Base-by-base conservation (phyloP, 2,888 invertebrate species). In the Bhutanitis thaidina region DNA sequence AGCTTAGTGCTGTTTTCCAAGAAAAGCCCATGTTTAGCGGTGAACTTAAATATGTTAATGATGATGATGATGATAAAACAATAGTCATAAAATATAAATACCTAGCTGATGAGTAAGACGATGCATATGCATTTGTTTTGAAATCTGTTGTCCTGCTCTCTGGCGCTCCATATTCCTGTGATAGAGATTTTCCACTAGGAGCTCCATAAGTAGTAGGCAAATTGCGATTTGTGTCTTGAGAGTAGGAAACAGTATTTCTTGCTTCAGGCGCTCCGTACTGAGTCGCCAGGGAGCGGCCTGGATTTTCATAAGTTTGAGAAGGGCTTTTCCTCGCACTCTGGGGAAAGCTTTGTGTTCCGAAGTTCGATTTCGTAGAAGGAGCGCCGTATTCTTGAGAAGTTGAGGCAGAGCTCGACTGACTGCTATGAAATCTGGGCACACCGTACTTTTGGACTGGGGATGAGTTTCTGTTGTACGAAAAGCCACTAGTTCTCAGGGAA, bases 141-240 rank as follows among this genome's bases (percentile, higher is more conserved):
- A 20, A 20, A 20, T 20, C 20, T 3, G 80, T 79, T 56, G 27
- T n/a, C 53, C 57, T 14, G 37, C 58, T 56, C 20, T 81, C 71
- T 27, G 91, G 90, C n/a, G 79, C 83, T 30, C 90, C 90, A 55
- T 91, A 91, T 49, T 83, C 84, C 48, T 83, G 78, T 44, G 90
- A 83, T 3, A 60, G 36, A 20, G 59, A 55, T 14, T 58, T 56
- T 41, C 49, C 59, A 52, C 56, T 64, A 0, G 65, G 66, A 0
- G 55, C 61, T 16, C 64, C 68, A 53, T 80, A 80, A 0, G 69
- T 64, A 75, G 34, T 75, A 1, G 75, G 71, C 29, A 71, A 34
- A 7, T 9, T 12, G 34, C 34, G 34, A 7, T 12, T 10, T 10
- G 12, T 13, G 7, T 60, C 66, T 49, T 71, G 67, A 16, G 69